Base-by-base conservation (phyloP, 2,888 invertebrate species). In the Torymus texanus region DNA sequence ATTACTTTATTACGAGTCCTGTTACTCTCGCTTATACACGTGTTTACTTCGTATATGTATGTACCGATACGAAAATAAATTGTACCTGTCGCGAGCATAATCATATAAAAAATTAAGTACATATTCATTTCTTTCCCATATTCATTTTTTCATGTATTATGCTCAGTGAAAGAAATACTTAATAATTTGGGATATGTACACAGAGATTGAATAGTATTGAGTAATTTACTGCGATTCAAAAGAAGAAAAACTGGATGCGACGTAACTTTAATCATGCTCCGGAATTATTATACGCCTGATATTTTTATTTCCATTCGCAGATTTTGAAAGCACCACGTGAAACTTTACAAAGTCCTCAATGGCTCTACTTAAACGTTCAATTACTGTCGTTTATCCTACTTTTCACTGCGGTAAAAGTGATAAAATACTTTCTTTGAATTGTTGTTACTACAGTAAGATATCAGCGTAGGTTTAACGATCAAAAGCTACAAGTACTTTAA, bases 381-480 rank as follows among this genome's bases (percentile, higher is more conserved):
- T 77, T 77, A 41, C 71, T 50, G 53, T 41, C 63, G 58, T 72
- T 71, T 66, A 72, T 18, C 59, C 77, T 77, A 72, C 65, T 77
- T 63, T 77, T 71, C 58, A 5, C 41, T 65, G 8, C 18, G 29
- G 73, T 56, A 68, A 78, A 59, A 55, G 78, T 50, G 61, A 67
- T 78, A 61, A 78, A 72, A 73, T 55, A 59, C 55, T 58, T 62
- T 67, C 70, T 51, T 56, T n/a, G 58, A 73, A 74, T 74, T 55
- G 51, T 55, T 51, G 41, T 3, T 18, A 65, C 70, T 77, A 70
- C 65, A 51, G 59, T 53, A 41, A 8, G 41, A 2, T 18, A 2
- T 18, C 24, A 41, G 63, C 63, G 62, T 68, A 74, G 68, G 58
- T 63, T 73, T 59, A 50, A 73, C 51, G 61, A 72, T 41, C 29